phyloP scores from a whole-genome alignment of 2,888 invertebrate species.

The Pyrrhia umbra region DNA sequence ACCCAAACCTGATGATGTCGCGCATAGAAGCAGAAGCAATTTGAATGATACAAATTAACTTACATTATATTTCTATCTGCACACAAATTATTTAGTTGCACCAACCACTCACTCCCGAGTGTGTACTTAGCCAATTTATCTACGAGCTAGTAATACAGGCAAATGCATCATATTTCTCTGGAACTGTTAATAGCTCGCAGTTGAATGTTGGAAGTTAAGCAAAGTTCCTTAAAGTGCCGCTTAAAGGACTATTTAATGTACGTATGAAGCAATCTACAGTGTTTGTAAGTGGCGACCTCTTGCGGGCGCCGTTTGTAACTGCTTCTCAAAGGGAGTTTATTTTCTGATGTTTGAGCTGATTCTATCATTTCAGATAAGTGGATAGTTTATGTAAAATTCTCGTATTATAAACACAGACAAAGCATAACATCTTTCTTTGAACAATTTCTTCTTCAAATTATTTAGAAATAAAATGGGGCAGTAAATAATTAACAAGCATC shows the following conservation, averaged over 20 bases:
- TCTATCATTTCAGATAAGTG: conserved; percentile 10
- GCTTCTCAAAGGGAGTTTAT: conserved; percentile 72
- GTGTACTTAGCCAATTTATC: conserved; percentile 15
- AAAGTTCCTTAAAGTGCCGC: conserved; percentile 28
- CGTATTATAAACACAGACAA: not conserved
- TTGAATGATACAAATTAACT: not conserved
- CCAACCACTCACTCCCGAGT: not conserved
- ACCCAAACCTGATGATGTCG: no score
- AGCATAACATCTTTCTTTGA: not conserved
- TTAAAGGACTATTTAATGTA: conserved; percentile 43
- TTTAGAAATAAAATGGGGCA: conserved; percentile 13
- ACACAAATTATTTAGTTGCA: not conserved
- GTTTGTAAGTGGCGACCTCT: conserved; percentile 56
- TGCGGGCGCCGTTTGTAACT: conserved; percentile 69
- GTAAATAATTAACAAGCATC: conserved; percentile 36
- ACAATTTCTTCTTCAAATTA: not conserved
- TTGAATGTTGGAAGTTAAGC: conserved; percentile 22
- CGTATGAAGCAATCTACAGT: conserved; percentile 47
- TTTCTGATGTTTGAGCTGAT: conserved; percentile 54
- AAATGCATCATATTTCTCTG: conserved; percentile 34
- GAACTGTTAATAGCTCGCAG: conserved; percentile 32
- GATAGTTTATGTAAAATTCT: not conserved
- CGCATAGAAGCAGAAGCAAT: no score
- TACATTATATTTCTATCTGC: not conserved
- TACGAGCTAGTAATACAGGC: conserved; percentile 15